Base-by-base conservation (phyloP, 2,113 vertebrate species). In the Nothoprocta pentlandii region DNA sequence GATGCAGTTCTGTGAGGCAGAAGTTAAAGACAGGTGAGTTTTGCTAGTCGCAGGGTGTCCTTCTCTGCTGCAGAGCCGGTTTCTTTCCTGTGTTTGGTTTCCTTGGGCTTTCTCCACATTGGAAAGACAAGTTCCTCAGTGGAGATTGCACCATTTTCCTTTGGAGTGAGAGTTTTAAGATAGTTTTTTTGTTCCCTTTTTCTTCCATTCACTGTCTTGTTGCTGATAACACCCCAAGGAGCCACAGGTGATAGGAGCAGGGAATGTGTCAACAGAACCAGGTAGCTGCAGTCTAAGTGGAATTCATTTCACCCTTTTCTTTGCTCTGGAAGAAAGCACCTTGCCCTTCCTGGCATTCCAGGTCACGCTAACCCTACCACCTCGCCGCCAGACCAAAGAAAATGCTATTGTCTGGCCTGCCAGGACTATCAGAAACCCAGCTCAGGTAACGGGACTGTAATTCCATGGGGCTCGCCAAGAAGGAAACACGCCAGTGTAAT, bases 401-500 rank as follows among this genome's bases (percentile, higher is more conserved):
- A 56, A 32, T 2, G 61, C 54, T 49, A 2, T 62, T 9, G 12
- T 59, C 61, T 11, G 5, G 70, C 2, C 1, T 66, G 16, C 41
- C 58, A 34, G 81, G 78, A 23, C 63, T 93, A 90, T 95, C 92
- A 90, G 89, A 82, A 85, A 58, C 25, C 23, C 85, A 71, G 86
- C 85, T 93, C 87, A 95, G 93, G 94, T 95, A 96, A 92, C 92
- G 87, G 94, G 91, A 94, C 74, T 85, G 79, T 61, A 87, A 90
- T 70, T 90, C 67, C 62, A 6, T 3, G 78, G 87, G 87, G 80
- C 91, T 95, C 36, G 87, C 94, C 95, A 96, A 95, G 80, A 87
- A 84, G 94, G 89, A 95, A 96, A 81, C 70, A 39, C 54, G 93
- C 95, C 96, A 95, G 23, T 77, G 94, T 95, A 97, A 95, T 97